Percentiles rank a stretch among this genome's conserved stretches.
These are phyloP conservation scores for Ptychobarbus kaznakovi DNA, from an alignment of 2,797 vertebrate species.

Conservation along the genomic window DNA sequence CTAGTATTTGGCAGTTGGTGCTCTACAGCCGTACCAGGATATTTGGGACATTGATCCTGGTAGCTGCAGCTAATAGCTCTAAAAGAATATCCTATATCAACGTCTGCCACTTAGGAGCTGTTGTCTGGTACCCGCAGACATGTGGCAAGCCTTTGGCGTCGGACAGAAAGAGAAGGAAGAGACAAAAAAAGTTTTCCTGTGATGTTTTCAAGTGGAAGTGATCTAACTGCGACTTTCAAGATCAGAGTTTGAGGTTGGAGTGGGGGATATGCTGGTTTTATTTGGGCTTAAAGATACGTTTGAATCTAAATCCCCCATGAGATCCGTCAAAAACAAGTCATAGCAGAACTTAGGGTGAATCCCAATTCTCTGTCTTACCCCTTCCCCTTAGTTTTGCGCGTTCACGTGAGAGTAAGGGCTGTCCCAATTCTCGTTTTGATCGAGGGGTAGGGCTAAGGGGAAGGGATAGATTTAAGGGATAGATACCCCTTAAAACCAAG, in stretches of 20 bases:
- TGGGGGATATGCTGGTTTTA: neutral
- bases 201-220: neutral
- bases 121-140: constrained; percentile 14
- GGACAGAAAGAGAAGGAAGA: neutral
- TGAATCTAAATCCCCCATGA: neutral
- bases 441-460: too few species aligned
- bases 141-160: neutral
- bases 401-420: too few species aligned
- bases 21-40: neutral
- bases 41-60: constrained; percentile 39
- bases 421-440: too few species aligned
- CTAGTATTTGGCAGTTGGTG: constrained; percentile 12
- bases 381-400: too few species aligned
- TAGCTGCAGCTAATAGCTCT: constrained; percentile 7
- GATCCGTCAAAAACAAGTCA: neutral
- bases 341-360: too few species aligned
- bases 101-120: constrained; percentile 18
- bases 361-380: too few species aligned
- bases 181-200: neutral
- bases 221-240: neutral
- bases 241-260: neutral
- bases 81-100: constrained; percentile 32
- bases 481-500: too few species aligned
- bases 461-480: too few species aligned
- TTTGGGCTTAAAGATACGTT: neutral